phyloP scores from a whole-genome alignment of 2,888 invertebrate species.

The Diachrysia chrysitis region DNA sequence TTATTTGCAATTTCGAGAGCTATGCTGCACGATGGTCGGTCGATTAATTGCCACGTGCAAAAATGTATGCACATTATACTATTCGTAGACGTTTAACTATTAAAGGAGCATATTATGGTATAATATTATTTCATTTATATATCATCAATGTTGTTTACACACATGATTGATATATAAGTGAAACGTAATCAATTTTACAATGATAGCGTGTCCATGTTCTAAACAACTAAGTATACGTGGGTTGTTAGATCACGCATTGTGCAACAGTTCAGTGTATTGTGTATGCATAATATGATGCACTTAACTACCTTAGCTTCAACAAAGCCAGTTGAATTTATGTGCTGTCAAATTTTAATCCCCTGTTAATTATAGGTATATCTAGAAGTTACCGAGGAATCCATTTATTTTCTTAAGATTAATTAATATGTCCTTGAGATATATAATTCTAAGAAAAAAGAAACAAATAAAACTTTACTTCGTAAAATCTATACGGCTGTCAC shows the following conservation, averaged over 20 bases:
- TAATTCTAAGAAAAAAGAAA: too few species aligned
- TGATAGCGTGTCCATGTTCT: constrained; percentile 13
- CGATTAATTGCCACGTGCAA: not conserved
- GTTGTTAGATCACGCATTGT: constrained; percentile 16
- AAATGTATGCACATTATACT: not conserved
- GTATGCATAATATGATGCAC: not conserved
- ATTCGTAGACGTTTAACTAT: too few species aligned
- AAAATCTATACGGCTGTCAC: not conserved
- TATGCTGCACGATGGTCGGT: not conserved
- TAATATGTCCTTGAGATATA: too few species aligned
- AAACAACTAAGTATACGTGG: not conserved
- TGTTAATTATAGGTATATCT: not conserved
- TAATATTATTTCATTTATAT: too few species aligned
- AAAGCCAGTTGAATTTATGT: not conserved
- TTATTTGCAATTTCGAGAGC: too few species aligned
- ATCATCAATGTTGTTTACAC: too few species aligned
- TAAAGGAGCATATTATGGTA: too few species aligned
- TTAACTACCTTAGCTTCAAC: not conserved
- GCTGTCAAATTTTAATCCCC: not conserved
- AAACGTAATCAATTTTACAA: constrained; percentile 15
- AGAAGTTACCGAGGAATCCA: too few species aligned
- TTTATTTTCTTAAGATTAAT: too few species aligned
- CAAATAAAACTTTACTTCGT: too few species aligned
- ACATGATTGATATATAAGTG: not conserved
- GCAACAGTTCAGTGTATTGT: constrained; percentile 15